Evolutionary conservation across 2,888 invertebrate species (phyloP).

Genomic region (Cataglyphis albicans): DNA sequence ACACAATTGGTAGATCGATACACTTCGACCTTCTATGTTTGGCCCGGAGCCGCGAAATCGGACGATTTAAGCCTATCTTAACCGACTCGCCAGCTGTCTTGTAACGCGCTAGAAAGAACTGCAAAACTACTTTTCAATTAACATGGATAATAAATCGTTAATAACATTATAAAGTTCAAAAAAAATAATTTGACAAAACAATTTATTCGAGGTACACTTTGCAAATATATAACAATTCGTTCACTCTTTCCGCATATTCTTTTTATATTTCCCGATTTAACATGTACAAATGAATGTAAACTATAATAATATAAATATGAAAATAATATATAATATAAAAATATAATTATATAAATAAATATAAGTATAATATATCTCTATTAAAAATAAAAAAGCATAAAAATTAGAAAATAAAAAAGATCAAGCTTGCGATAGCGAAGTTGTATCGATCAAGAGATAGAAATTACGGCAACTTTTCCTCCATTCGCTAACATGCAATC

Average conservation of each 20-base stretch:
- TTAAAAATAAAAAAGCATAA: neutral
- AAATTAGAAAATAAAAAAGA: neutral
- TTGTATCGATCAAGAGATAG: conserved; percentile 7
- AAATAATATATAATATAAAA: no score
- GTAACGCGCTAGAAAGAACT: neutral
- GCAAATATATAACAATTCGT: neutral
- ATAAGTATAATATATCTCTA: neutral
- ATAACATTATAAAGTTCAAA: neutral
- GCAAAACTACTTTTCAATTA: neutral
- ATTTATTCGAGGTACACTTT: neutral
- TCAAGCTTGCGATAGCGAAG: conserved; percentile 8
- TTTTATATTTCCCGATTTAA: neutral
- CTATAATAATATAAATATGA: no score
- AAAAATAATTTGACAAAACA: neutral
- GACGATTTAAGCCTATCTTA: conserved; percentile 13
- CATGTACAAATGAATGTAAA: neutral
- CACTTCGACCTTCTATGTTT: conserved; percentile 61
- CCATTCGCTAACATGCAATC: conserved; percentile 39
- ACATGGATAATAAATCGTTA: no score
- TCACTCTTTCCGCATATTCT: neutral
- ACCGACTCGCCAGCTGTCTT: no score
- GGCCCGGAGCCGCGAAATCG: conserved; percentile 18
- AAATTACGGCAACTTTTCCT: conserved; percentile 33
- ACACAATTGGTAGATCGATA: conserved; percentile 73
- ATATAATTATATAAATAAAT: neutral